A percentile compares a stretch with the other conserved stretches of the same genome.
phyloP scores from a whole-genome alignment of 2,113 vertebrate species.

The Pachycephala philippinensis region DNA sequence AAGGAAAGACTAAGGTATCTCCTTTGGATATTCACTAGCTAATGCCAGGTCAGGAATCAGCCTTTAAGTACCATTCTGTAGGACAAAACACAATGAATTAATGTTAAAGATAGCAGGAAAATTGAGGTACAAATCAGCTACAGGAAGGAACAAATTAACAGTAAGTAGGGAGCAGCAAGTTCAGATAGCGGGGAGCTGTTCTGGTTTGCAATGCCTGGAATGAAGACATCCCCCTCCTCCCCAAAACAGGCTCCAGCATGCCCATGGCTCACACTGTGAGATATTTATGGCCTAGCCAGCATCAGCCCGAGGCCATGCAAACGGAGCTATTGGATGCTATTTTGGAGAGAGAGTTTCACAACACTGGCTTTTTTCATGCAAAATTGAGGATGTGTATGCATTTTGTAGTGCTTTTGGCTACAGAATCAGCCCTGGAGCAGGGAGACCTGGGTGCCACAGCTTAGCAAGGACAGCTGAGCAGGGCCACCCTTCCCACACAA shows the following conservation, averaged over 20 bases:
- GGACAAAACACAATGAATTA: background rate
- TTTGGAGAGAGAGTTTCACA: background rate
- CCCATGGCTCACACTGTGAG: background rate
- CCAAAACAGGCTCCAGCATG: background rate
- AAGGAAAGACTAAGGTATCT: background rate
- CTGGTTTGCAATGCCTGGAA: constrained; percentile 18
- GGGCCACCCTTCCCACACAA: background rate
- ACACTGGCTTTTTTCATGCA: background rate
- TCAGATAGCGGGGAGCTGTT: background rate
- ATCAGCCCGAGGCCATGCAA: background rate
- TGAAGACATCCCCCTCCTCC: constrained; percentile 1
- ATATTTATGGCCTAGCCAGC: constrained; percentile 19
- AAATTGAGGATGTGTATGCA: background rate
- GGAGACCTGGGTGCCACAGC: background rate
- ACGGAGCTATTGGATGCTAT: background rate
- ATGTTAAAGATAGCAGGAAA: background rate
- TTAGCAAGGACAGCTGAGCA: background rate
- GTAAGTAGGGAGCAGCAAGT: constrained; percentile 23
- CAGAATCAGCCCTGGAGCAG: background rate
- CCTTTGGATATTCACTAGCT: background rate
- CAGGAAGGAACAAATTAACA: constrained; percentile 36
- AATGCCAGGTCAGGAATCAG: background rate
- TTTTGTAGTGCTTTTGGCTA: background rate
- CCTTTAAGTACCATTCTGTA: background rate
- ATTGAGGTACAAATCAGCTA: background rate